Evolutionary conservation across 2,113 vertebrate genomes (phyloP).

Genomic region (Cynopterus brachyotis): DNA sequence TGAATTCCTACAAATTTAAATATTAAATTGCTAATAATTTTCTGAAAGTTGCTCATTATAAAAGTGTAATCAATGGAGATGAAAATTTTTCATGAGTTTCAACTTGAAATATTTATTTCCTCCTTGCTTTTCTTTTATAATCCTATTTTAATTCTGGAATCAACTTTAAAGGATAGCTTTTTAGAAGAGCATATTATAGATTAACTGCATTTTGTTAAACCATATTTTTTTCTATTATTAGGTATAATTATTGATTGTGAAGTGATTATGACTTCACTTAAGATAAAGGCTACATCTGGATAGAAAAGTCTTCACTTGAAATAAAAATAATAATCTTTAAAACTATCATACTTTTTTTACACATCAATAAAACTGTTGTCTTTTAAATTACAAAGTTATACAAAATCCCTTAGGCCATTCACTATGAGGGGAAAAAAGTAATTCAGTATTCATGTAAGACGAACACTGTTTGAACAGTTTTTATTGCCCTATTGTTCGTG

Average conservation of each 20-base stretch:
- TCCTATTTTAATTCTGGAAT: constrained; percentile 45
- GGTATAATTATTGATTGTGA: constrained; percentile 41
- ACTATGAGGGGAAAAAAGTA: not conserved
- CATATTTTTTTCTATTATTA: constrained; percentile 56
- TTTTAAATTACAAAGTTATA: constrained; percentile 65
- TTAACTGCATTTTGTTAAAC: not conserved
- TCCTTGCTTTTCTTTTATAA: not conserved
- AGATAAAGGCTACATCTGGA: constrained; percentile 57
- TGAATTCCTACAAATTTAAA: not conserved
- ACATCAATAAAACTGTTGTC: constrained; percentile 65
- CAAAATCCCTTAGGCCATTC: constrained; percentile 63
- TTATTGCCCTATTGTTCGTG: constrained; percentile 19
- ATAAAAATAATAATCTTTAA: constrained; percentile 69
- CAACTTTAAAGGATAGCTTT: constrained; percentile 31
- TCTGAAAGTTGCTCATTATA: not conserved
- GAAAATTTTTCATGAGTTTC: not conserved
- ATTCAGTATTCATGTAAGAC: constrained; percentile 56
- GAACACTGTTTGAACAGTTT: constrained; percentile 55
- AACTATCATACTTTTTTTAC: constrained; percentile 25
- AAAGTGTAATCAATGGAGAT: not conserved
- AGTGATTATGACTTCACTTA: constrained; percentile 39
- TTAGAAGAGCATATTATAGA: not conserved
- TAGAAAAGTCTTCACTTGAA: constrained; percentile 65
- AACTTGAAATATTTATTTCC: constrained; percentile 32
- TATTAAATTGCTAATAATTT: not conserved